Conservation (phyloP, 2,113 vertebrate genomes). For the Tonatia bakeri region DNA sequence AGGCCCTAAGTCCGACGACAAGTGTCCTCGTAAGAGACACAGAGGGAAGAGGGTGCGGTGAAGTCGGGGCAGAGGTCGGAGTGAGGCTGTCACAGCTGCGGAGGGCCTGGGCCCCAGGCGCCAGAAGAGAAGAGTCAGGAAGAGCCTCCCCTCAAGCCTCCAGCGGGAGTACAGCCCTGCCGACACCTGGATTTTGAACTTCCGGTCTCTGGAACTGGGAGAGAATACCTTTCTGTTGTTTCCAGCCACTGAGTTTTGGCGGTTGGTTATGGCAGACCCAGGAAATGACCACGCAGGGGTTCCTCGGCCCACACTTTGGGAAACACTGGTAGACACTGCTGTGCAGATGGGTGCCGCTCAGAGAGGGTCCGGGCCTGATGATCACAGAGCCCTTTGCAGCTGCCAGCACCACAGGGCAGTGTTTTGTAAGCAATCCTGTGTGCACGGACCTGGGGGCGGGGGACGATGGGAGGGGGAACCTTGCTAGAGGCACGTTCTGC, state of each 20-base stretch:
- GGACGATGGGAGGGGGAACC: fast-evolving
- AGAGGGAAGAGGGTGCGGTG: neutral
- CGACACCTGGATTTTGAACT: fast-evolving
- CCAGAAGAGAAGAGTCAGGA: too few relatives aligned
- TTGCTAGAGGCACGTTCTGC: neutral
- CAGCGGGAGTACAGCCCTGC: fast-evolving
- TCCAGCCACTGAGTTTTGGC: neutral
- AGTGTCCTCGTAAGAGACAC: neutral
- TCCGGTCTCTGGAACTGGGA: neutral
- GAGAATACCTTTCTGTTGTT: neutral
- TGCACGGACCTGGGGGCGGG: fast-evolving
- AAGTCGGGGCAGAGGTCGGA: neutral
- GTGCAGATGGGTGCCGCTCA: fast-evolving
- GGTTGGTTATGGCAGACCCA: fast-evolving
- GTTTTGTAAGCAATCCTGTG: fast-evolving
- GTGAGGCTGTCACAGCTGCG: neutral
- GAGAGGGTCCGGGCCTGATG: neutral
- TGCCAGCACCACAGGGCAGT: fast-evolving
- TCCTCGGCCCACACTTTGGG: neutral
- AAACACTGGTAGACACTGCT: neutral
- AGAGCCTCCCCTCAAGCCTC: neutral
- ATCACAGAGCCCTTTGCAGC: neutral
- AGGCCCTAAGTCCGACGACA: fast-evolving
- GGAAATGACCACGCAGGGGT: neutral
- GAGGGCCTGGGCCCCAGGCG: fast-evolving